Base-by-base conservation (phyloP, 2,797 vertebrate genomes). In the Uromys caudimaculatus region DNA sequence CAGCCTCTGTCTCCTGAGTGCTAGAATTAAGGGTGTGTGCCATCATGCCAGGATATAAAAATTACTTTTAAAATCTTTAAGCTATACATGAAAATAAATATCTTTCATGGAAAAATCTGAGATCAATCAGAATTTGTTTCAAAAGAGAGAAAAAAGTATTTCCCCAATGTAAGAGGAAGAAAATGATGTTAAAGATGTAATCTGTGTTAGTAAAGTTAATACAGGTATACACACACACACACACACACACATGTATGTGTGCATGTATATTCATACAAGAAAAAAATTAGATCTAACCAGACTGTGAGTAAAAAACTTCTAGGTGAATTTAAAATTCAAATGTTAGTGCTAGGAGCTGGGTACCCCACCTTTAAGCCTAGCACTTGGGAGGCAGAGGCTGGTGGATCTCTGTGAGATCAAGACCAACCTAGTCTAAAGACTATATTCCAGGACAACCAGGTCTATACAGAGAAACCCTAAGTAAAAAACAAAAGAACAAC, bases 311-410 rank as follows among this genome's bases (percentile, higher is more conserved):
- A 92, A 92, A 10, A 73, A 87, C 73, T 69, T 69, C 56, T 64
- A 90, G 67, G 50, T 90, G 58, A 50, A 60, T 87, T 90, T 41
- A 86, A 87, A 93, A 82, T 52, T 95, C 41, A 86, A 89, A 76
- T 76, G 47, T 52, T 76, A 67, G 64, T 67, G 64, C 29, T 13
- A 67, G 29, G 9, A 16, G 64, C 64, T 67, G 29, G 64, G 32
- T 13, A 67, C 3, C 32, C 6, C 64, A 14, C 64, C 32, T 16
- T 67, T 67, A 67, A 67, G 64, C 64, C 32, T 35, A 67, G 32
- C 32, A 35, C 64, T 67, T 67, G 64, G 62, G 29, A 35, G 64
- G 32, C 13, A 14, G 64, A 35, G 14, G 64, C 64, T 35, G 32
- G 13, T 16, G 32, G 64, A 35, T 67, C 64, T 67, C 64, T 35